These are phyloP conservation scores for Lepidochrysops patricia DNA, from an alignment of 2,888 invertebrate genomes.

Conservation along the genomic window DNA sequence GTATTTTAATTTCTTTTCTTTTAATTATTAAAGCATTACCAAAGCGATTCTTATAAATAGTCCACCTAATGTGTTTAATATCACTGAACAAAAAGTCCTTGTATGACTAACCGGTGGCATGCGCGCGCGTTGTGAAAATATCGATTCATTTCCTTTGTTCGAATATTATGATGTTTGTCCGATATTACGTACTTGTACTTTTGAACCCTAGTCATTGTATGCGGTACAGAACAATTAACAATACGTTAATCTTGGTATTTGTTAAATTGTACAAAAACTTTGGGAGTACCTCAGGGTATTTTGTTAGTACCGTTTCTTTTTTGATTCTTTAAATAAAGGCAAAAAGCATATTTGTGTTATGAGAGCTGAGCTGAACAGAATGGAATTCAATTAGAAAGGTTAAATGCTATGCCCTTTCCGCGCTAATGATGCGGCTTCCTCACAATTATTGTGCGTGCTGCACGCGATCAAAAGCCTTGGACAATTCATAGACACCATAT, in stretches of 20 bases:
- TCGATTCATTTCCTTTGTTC: not conserved
- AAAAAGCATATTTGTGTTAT: too few relatives aligned
- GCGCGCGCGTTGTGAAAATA: not conserved
- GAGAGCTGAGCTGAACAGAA: not conserved
- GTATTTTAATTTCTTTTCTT: too few relatives aligned
- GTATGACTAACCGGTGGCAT: not conserved
- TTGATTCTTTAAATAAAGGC: too few relatives aligned
- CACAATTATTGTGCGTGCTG: not conserved
- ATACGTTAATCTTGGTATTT: not conserved
- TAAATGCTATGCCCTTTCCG: not conserved
- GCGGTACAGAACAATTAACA: not conserved
- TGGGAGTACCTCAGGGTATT: not conserved
- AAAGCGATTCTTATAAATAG: too few relatives aligned
- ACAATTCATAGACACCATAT: not conserved
- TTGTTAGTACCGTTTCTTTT: not conserved
- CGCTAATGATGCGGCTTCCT: not conserved
- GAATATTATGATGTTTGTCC: not conserved
- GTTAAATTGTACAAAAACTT: not conserved
- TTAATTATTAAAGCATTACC: too few relatives aligned
- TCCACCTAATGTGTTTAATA: too few relatives aligned
- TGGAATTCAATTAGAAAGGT: not conserved
- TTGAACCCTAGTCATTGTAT: not conserved
- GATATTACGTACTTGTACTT: not conserved
- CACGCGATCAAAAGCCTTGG: not conserved
- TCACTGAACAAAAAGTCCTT: too few relatives aligned